Evolutionary conservation across 2,888 invertebrate genomes (phyloP).

Genomic region (Aproaerema taeniolella): DNA sequence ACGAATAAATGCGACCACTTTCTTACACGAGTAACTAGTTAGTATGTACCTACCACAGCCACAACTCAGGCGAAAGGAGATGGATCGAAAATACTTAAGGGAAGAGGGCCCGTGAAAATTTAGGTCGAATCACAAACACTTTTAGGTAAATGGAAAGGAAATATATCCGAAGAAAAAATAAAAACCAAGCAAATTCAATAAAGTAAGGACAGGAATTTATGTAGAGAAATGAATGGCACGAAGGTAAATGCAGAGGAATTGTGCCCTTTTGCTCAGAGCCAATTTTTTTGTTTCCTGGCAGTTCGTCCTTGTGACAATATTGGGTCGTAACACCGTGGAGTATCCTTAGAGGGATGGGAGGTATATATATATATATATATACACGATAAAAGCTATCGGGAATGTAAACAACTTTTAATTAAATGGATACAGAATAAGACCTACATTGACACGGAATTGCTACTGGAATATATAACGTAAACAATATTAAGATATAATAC

Average conservation of each 20-base stretch:
- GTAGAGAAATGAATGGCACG: background rate
- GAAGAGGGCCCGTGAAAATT: background rate
- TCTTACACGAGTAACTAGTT: too few species aligned
- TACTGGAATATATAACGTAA: too few species aligned
- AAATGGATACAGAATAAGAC: too few species aligned
- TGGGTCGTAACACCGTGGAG: too few species aligned
- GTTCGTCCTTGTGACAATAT: too few species aligned
- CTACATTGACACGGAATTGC: too few species aligned
- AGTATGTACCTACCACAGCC: conserved; percentile 1
- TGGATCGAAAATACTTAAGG: conserved; percentile 7
- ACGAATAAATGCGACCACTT: conserved; percentile 10
- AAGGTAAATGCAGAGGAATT: conserved; percentile 3
- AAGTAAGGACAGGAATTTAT: conserved; percentile 5
- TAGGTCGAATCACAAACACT: conserved; percentile 1
- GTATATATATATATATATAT: too few species aligned
- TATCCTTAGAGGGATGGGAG: too few species aligned
- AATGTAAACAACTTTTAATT: too few species aligned
- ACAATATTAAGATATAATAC: too few species aligned
- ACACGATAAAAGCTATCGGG: too few species aligned
- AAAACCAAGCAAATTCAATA: conserved; percentile 5
- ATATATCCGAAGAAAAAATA: conserved; percentile 5
- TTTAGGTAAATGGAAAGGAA: conserved; percentile 3
- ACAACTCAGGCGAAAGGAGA: conserved; percentile 11
- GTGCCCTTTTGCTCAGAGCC: background rate
- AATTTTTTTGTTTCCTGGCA: too few species aligned